Evolutionary conservation across 2,113 vertebrate genomes (phyloP).

Genomic region (Equus przewalskii): DNA sequence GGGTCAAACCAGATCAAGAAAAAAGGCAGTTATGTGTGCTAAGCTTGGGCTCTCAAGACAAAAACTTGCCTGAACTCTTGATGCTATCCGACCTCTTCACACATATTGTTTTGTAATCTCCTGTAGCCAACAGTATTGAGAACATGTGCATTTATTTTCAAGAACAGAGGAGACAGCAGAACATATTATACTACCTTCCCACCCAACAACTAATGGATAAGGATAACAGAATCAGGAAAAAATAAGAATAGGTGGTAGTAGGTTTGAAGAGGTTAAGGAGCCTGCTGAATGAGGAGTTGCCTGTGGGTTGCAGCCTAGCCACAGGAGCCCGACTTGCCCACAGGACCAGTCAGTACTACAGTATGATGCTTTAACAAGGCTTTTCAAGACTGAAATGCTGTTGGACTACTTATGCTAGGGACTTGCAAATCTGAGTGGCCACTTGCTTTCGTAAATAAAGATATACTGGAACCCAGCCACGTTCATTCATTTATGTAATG

Average conservation of each 20-base stretch:
- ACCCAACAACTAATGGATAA: not conserved
- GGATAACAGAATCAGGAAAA: not conserved
- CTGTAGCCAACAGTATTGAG: not conserved
- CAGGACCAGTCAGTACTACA: not conserved
- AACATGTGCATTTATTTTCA: conserved; percentile 8
- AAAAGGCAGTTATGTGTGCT: not conserved
- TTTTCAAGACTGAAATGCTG: not conserved
- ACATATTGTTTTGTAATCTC: not conserved
- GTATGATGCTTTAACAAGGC: not conserved
- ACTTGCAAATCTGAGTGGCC: not conserved
- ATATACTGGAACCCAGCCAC: not conserved
- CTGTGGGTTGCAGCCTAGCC: not conserved
- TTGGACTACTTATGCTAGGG: not conserved
- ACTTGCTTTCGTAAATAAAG: conserved; percentile 13
- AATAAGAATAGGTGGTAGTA: not conserved
- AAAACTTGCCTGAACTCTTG: not conserved
- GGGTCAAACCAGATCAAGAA: not conserved
- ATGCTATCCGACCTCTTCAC: not conserved
- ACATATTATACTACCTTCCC: not conserved
- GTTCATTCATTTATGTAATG: not conserved
- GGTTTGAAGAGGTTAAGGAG: not conserved
- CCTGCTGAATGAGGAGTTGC: not conserved
- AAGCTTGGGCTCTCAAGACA: not conserved
- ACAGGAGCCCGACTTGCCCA: not conserved
- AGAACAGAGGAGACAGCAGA: not conserved